Evolutionary conservation across 2,797 vertebrate species (phyloP), one percentile per base, ranked within the genome.

Genomic region (Acropternis orthonyx): DNA sequence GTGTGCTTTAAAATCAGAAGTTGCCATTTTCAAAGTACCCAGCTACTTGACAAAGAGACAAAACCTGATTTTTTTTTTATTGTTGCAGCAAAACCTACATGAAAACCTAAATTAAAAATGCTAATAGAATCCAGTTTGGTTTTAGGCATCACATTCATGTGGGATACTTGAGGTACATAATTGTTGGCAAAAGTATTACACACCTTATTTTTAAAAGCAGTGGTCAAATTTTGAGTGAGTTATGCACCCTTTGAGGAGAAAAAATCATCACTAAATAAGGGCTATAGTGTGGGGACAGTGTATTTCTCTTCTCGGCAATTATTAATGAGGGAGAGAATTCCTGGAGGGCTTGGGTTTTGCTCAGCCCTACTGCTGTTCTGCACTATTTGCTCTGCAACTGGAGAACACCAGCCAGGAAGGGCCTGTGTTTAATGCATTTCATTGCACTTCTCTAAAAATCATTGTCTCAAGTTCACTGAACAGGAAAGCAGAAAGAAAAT

Each of bases 351-450:
- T 85, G 39, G 56, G 19, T 63, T 96, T 86, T 91, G 39, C 76
- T 91, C 82, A 52, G 73, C 69, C 88, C 66, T 88, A 5, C 56
- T 76, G 3, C 79, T 88, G 79, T 92, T 96, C 82, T 96, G 91
- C 69, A n/a, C 85, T 96, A 28, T 89, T 95, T 95, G 81, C 66
- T 89, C 73, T 91, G 58, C 85, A 81, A 73, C 85, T 86, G 76
- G 63, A 49, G 79, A 87, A 71, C 48, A 68, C 51, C 73, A 92
- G n/a, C 69, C 62, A 85, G 82, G 69, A 94, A 83, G 22, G 54
- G 73, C 14, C 51, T 51, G 37, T 65, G n/a, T 93, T 94, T 85
- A 88, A 74, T 80, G 89, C 81, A 76, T 91, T 95, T 94, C 66
- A 62, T 59, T 88, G 84, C 85, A 44, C 87, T 92, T 74, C 62